Percentiles rank a stretch among this genome's conserved stretches.
These are phyloP conservation scores for Actinernus sp. DNA, from an alignment of 92 coral and sea anemone species.

Conservation along the genomic window DNA sequence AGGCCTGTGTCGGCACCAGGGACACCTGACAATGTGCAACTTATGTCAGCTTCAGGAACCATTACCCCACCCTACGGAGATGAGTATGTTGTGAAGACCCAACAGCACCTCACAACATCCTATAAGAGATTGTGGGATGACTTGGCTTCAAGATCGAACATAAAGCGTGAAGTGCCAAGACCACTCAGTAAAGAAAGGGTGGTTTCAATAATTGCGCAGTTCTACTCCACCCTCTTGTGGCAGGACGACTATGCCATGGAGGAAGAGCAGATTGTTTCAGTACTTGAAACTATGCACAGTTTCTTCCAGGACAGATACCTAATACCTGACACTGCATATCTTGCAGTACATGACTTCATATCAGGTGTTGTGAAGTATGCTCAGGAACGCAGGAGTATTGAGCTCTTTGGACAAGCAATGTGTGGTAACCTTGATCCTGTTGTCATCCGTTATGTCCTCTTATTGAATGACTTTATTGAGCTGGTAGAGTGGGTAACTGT, in stretches of 20 bases:
- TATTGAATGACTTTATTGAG: slow-evolving; percentile 84
- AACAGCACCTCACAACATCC: slow-evolving; percentile 85
- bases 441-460: slow-evolving; percentile 83
- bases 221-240: slow-evolving; percentile 80
- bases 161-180: slow-evolving; percentile 64
- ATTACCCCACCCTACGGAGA: slow-evolving; percentile 62
- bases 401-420: slow-evolving; percentile 92
- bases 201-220: slow-evolving; percentile 76
- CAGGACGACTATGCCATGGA: slow-evolving; percentile 93
- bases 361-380: slow-evolving; percentile 82
- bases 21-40: slow-evolving; percentile 68
- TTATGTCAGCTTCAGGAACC: slow-evolving; percentile 37
- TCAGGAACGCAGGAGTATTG: slow-evolving; percentile 59
- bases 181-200: slow-evolving; percentile 71
- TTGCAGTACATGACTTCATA: slow-evolving; percentile 86
- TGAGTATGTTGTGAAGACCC: slow-evolving; percentile 69
- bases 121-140: slow-evolving; percentile 91
- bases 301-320: slow-evolving; percentile 91
- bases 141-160: slow-evolving; percentile 57
- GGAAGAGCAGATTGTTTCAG: slow-evolving; percentile 85
- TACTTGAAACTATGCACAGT: slow-evolving; percentile 74
- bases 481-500: slow-evolving; percentile 89
- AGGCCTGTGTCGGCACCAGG: slow-evolving; percentile 40
- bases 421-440: slow-evolving; percentile 96
- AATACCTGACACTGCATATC: slow-evolving; percentile 69